A percentile compares a stretch with the other conserved stretches of the same genome.
These are phyloP conservation scores for Antechinus stuartii DNA, from an alignment of 2,113 vertebrate species.

Conservation along the genomic window DNA sequence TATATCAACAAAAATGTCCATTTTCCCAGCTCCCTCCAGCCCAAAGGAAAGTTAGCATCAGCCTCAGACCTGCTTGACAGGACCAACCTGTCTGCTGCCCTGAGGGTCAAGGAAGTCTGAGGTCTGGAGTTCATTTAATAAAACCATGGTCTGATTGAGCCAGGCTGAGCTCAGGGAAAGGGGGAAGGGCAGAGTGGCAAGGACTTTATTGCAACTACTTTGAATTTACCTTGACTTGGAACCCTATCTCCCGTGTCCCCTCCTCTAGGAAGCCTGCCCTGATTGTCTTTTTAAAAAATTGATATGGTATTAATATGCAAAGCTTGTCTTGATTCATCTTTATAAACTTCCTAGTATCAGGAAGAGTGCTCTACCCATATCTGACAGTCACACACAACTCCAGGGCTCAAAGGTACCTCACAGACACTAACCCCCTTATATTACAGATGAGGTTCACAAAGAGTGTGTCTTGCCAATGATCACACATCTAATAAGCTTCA, in stretches of 20 bases:
- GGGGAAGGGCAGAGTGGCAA: background rate
- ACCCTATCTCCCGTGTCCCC: background rate
- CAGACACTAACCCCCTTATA: background rate
- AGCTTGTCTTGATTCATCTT: background rate
- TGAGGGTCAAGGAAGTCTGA: background rate
- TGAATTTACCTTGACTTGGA: background rate
- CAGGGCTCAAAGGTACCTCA: background rate
- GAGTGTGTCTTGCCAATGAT: background rate
- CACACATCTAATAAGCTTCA: background rate
- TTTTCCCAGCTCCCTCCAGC: background rate
- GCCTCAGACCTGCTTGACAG: background rate
- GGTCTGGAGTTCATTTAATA: background rate
- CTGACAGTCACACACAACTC: background rate
- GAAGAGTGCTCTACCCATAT: background rate
- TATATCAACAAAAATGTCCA: background rate
- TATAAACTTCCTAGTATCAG: background rate
- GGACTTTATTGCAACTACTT: background rate
- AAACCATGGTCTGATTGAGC: background rate
- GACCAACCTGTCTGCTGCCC: background rate
- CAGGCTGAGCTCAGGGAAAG: background rate
- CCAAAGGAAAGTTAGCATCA: constrained; percentile 1
- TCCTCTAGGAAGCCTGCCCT: background rate
- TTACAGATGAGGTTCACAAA: background rate
- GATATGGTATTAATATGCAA: background rate
- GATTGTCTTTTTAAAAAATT: background rate